A percentile compares a stretch with the other conserved stretches of the same genome.
Evolutionary conservation across 2,113 vertebrate genomes (phyloP).

Genomic region (Alosa alosa): DNA sequence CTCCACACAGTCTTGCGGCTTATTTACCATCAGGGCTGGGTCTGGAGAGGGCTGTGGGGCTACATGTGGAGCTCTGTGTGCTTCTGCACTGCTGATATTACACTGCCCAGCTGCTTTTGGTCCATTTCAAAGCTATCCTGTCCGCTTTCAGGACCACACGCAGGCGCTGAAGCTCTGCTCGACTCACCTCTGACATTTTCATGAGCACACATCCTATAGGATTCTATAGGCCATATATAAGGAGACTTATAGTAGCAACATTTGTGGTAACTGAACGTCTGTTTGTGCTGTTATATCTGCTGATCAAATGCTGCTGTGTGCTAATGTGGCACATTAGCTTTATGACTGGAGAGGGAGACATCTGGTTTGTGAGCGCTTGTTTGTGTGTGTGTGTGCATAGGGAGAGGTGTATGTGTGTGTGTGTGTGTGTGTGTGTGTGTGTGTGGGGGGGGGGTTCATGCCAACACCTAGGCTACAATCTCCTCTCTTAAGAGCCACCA

Average conservation of each 20-base stretch:
- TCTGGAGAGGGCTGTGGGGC: background rate
- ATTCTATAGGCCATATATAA: too few relatives aligned
- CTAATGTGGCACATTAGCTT: background rate
- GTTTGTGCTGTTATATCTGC: too few relatives aligned
- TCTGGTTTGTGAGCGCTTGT: background rate
- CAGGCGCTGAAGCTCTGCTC: background rate
- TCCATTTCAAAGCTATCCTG: background rate
- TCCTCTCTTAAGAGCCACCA: constrained; percentile 2
- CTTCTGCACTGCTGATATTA: background rate
- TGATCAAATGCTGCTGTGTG: background rate
- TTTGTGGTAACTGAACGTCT: too few relatives aligned
- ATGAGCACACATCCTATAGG: too few relatives aligned
- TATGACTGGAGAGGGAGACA: background rate
- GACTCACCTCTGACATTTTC: too few relatives aligned
- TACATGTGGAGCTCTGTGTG: background rate
- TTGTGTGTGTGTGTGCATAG: background rate
- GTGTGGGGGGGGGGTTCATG: background rate
- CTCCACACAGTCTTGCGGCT: background rate
- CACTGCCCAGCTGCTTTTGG: background rate
- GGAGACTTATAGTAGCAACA: too few relatives aligned
- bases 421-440: background rate
- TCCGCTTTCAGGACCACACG: background rate
- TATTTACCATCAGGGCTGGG: background rate
- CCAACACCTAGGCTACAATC: constrained; percentile 6
- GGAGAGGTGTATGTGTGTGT: background rate